Base-by-base conservation (phyloP, 2,888 invertebrate species). In the Metalampra italica region DNA sequence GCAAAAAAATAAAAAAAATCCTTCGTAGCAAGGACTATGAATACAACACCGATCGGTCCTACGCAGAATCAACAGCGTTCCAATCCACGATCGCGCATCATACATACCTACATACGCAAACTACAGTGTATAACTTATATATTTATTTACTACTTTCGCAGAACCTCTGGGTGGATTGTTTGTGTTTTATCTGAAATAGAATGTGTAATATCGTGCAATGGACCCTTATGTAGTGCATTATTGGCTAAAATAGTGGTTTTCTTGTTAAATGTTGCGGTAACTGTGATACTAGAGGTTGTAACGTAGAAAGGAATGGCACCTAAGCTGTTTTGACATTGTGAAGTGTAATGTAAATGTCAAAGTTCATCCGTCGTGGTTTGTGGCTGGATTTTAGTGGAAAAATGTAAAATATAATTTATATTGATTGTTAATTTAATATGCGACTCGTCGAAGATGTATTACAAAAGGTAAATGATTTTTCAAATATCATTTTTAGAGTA, bases 11-110 rank as follows among this genome's bases (percentile, higher is more conserved):
- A n/a, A n/a, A n/a, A n/a, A n/a, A n/a, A n/a, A n/a, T n/a, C n/a
- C n/a, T n/a, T n/a, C n/a, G n/a, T n/a, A 22, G 22, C 22, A 22
- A 22, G 22, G 52, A 57, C 80, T 81, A 83, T 78, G 64, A 68
- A 78, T 83, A 71, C 30, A 63, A 53, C 55, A 55, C 48, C 47
- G 12, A 34, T 53, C 54, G 57, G 64, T 66, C 65, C 56, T 60
- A 74, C 74, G 75, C 76, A 73, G 74, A 75, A 75, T 77, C 73
- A 66, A 68, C 68, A 72, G 65, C 83, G 82, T 82, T 83, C 81
- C 84, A 71, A 74, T 80, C 63, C 70, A 82, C 80, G 79, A 56
- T 66, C 58, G 59, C 58, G 56, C 57, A 56, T n/a, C n/a, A n/a
- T n/a, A n/a, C n/a, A n/a, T n/a, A n/a, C n/a, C n/a, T 55, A 57